Evolutionary conservation across 2,797 vertebrate genomes (phyloP).

Genomic region (Masticophis lateralis): DNA sequence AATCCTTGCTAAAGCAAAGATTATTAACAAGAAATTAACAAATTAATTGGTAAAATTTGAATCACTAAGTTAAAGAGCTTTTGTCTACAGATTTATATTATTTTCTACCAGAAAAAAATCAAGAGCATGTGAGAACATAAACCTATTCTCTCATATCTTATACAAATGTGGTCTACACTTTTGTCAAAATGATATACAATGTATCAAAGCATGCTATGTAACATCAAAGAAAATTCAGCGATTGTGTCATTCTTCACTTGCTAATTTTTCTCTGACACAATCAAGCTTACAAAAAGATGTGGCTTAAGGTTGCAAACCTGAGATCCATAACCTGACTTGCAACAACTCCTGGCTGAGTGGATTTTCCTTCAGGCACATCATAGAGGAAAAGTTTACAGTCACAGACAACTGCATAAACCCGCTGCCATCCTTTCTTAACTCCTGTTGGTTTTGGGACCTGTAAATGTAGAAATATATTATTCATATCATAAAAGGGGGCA

Average conservation of each 20-base stretch:
- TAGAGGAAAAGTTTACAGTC: conserved; percentile 96
- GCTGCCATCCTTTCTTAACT: conserved; percentile 97
- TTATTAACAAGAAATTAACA: background rate
- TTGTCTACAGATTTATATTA: background rate
- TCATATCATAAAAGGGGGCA: conserved; percentile 22
- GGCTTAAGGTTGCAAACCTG: conserved; percentile 76
- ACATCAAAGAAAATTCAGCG: background rate
- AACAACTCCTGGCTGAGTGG: conserved; percentile 86
- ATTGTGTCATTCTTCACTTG: background rate
- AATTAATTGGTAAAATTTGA: background rate
- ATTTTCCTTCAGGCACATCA: conserved; percentile 91
- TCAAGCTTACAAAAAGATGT: background rate
- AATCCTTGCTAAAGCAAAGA: background rate
- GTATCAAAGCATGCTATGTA: background rate
- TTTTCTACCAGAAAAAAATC: background rate
- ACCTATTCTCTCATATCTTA: background rate
- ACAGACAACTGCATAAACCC: conserved; percentile 90
- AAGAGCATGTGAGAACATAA: background rate
- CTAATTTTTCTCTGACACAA: background rate
- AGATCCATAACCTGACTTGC: conserved; percentile 94
- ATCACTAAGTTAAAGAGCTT: background rate
- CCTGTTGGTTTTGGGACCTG: conserved; percentile 96
- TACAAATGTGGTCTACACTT: background rate
- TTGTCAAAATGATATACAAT: conserved; percentile 6
- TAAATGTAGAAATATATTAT: conserved; percentile 26